Evolutionary conservation across 2,797 vertebrate genomes (phyloP), one percentile per base, ranked within the genome.

Genomic region (Onychomys arenicola): DNA sequence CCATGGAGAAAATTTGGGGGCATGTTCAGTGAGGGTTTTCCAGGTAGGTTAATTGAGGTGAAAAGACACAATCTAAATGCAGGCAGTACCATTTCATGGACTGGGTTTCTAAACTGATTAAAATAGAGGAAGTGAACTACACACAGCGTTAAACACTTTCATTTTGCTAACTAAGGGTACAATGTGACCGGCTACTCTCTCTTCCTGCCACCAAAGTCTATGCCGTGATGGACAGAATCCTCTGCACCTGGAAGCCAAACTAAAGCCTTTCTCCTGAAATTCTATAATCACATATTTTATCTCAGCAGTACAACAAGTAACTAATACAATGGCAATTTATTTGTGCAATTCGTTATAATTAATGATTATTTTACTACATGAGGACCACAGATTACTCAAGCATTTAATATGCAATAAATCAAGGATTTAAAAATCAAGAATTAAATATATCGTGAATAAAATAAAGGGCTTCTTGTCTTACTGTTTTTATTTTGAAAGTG

Each of bases 401-500:
- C 88, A 61, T 37, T 81, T 81, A n/a, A 65, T 16, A 61, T 65
- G 34, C 69, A 91, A 80, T 25, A 43, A 93, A 85, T 78, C 23
- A 40, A 77, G 29, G 5, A 40, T 77, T 95, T 89, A 59, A 85
- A 85, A 91, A 73, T 67, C 14, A 23, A 78, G 13, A 87, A 86
- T 78, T 75, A 94, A 83, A 43, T 69, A 73, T 46, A 87, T 6
- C 9, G 83, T 17, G 40, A 25, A n/a, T 43, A 34, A 89, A 23
- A 86, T 3, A 77, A 83, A 55, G 5, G 4, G 6, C 0, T 87
- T 90, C 57, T 59, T 57, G 13, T 10, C 8, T 14, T 46, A 46
- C 29, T 67, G 29, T 61, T 57, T 90, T 93, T 14, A 21, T 80
- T 95, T 77, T 88, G n/a, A 91, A 88, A 81, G 9, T 90, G 61